Percentiles rank a stretch among this genome's conserved stretches.
Evolutionary conservation across 2,888 invertebrate species (phyloP).

Genomic region (Cantharis flavilabris): DNA sequence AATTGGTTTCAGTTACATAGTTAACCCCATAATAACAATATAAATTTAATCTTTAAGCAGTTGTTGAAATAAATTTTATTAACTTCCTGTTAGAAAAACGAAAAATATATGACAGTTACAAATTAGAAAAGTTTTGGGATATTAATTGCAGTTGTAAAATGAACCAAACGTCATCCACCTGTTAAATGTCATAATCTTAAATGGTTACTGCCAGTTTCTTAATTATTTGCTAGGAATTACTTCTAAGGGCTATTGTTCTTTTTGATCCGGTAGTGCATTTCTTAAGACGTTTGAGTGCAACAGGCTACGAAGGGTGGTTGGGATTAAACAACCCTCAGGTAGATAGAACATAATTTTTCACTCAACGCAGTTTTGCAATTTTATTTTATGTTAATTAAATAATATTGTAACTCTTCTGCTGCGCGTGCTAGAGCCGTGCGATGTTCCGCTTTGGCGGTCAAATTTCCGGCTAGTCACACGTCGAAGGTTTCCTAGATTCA

Average conservation of each 20-base stretch:
- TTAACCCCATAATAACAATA: background rate
- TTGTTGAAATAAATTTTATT: conserved; percentile 19
- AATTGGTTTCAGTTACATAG: background rate
- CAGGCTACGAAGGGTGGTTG: background rate
- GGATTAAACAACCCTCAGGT: background rate
- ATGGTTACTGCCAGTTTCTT: conserved; percentile 38
- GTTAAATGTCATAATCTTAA: conserved; percentile 39
- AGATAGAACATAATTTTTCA: background rate
- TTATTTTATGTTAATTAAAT: background rate
- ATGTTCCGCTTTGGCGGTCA: conserved; percentile 14
- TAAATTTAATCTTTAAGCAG: conserved; percentile 16
- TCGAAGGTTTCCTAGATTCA: background rate
- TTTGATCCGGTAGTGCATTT: background rate
- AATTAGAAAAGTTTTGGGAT: conserved; percentile 24
- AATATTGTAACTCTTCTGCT: background rate
- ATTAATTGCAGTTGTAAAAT: conserved; percentile 33
- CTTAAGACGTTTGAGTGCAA: background rate
- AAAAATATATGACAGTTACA: conserved; percentile 26
- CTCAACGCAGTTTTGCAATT: background rate
- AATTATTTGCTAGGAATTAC: conserved; percentile 36
- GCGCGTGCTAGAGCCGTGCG: conserved; percentile 12
- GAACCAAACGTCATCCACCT: conserved; percentile 28
- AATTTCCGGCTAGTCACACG: conserved; percentile 22
- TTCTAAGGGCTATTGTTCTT: background rate
- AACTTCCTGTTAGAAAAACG: conserved; percentile 19